Evolutionary conservation across 92 coral and sea anemone genomes (phyloP).

Genomic region (Micromussa lordhowensis): DNA sequence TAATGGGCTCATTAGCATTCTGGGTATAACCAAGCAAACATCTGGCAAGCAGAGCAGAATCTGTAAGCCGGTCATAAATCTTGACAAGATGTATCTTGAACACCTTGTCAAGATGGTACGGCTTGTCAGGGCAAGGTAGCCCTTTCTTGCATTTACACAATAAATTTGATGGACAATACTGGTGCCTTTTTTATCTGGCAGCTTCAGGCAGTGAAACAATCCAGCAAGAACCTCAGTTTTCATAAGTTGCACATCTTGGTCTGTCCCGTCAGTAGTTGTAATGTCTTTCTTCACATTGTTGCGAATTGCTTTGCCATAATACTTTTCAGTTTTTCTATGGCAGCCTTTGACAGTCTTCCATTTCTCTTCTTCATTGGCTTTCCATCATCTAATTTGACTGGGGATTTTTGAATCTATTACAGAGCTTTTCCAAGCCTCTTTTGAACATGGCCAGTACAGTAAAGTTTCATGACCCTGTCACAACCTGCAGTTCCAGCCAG

Average conservation of each 20-base stretch:
- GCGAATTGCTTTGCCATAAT: conserved; percentile 64
- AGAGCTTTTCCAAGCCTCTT: conserved; percentile 63
- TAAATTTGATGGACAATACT: conserved; percentile 36
- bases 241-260: conserved; percentile 27
- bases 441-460: conserved; percentile 61
- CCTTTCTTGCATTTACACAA: conserved; percentile 32
- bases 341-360: conserved; percentile 45
- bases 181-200: conserved; percentile 40
- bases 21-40: conserved; percentile 36
- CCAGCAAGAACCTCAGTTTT: conserved; percentile 36
- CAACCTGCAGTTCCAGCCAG: conserved; percentile 38
- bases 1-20: conserved; percentile 54
- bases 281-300: conserved; percentile 48
- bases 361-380: conserved; percentile 42
- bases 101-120: conserved; percentile 22
- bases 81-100: not conserved
- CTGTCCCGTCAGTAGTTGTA: conserved; percentile 1
- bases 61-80: conserved; percentile 30
- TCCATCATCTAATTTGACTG: conserved; percentile 58
- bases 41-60: conserved; percentile 30
- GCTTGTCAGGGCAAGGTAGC: conserved; percentile 20
- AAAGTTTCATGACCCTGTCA: conserved; percentile 49
- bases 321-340: conserved; percentile 52
- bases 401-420: conserved; percentile 51
- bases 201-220: conserved; percentile 32